Conservation (phyloP, 2,888 invertebrate genomes). For the Cotesia congregata region DNA sequence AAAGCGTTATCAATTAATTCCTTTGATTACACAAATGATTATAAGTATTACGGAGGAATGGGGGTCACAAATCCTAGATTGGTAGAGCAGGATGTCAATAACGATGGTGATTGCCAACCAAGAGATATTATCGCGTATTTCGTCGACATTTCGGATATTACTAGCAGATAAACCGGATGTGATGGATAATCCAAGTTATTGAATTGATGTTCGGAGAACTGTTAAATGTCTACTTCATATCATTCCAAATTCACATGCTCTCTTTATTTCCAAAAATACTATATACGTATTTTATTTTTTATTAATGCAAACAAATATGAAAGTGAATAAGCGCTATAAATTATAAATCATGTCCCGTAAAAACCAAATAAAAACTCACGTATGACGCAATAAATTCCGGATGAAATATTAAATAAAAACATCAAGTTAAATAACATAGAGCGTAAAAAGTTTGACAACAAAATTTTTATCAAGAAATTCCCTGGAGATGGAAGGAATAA, state of each 20-base stretch:
- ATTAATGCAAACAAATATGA: too few species aligned
- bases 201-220: not conserved
- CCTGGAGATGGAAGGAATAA: not conserved
- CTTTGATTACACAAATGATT: not conserved
- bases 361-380: not conserved
- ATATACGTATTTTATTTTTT: too few species aligned
- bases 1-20: not conserved
- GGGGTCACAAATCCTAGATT: not conserved
- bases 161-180: slow-evolving; percentile 10
- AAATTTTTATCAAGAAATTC: slow-evolving; percentile 2
- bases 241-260: not conserved
- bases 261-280: not conserved
- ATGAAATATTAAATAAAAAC: not conserved
- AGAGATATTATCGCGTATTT: slow-evolving; percentile 5
- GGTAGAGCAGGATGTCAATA: not conserved
- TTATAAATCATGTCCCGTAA: not conserved
- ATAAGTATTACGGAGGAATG: not conserved
- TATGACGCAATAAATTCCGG: not conserved
- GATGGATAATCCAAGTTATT: slow-evolving; percentile 1
- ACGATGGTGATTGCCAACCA: not conserved
- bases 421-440: not conserved
- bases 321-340: not conserved
- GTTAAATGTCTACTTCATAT: not conserved
- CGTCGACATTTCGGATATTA: not conserved
- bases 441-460: not conserved